A percentile compares a stretch with the other conserved stretches of the same genome.
Conservation (phyloP, 2,797 vertebrate species). For the Falco biarmicus region DNA sequence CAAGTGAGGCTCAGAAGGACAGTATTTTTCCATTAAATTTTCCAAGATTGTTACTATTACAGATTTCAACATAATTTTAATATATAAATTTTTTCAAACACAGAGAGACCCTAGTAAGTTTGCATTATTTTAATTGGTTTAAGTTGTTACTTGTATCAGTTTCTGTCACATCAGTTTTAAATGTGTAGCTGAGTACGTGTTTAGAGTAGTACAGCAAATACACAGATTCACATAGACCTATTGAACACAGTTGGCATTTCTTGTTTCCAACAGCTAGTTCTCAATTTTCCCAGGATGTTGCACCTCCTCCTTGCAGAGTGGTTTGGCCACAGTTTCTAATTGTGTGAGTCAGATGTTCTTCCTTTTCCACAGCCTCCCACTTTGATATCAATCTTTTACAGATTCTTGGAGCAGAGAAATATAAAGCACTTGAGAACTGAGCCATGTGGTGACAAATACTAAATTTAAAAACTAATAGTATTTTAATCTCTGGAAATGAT, state of each 20-base stretch:
- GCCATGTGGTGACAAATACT: background rate
- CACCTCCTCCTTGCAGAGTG: conserved; percentile 34
- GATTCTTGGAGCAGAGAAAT: conserved; percentile 1
- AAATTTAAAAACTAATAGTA: background rate
- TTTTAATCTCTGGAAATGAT: background rate
- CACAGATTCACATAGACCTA: background rate
- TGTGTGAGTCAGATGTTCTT: conserved; percentile 66
- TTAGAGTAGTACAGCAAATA: background rate
- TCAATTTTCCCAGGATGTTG: conserved; percentile 40
- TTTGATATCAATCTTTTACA: conserved; percentile 42
- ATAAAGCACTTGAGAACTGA: background rate
- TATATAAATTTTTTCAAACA: background rate
- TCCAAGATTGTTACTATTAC: background rate
- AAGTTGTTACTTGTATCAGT: background rate
- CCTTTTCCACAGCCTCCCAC: conserved; percentile 54
- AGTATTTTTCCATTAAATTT: background rate
- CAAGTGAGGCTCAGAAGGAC: background rate
- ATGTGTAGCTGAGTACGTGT: background rate
- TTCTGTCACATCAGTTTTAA: background rate
- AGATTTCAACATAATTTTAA: background rate
- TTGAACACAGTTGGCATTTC: background rate
- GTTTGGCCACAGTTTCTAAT: background rate
- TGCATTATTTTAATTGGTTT: background rate
- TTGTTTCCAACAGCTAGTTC: background rate
- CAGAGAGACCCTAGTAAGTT: background rate